Base-by-base conservation (phyloP, 2,797 vertebrate species). In the Saxicola maurus region DNA sequence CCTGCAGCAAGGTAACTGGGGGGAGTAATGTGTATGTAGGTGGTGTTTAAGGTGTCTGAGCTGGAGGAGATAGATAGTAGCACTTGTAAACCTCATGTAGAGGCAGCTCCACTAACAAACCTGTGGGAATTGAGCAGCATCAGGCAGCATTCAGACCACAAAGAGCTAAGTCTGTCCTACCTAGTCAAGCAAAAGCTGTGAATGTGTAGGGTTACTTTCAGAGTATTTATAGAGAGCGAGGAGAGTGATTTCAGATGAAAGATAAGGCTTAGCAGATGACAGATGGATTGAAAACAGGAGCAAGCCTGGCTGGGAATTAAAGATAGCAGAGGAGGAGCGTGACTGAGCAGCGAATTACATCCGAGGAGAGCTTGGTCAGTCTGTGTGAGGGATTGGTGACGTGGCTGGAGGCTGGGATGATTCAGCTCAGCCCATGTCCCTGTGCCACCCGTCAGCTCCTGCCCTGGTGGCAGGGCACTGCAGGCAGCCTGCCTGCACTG, bases 201-300 rank as follows among this genome's bases (percentile, higher is more conserved):
- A 64, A 55, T 0, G 0, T 45, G 24, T 48, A n/a, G 2, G 5
- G 57, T 90, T 87, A 37, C 43, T 80, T 87, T 17, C 75, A n/a
- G 17, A 27, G 31, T 77, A 74, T 92, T 92, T 94, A 91, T 74
- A 87, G 93, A 53, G 84, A 85, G 24, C 0, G 6, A 64, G 49
- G 33, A 82, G 31, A 66, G 67, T 8, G 37, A 33, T 69, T 85
- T 65, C 57, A 77, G 68, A 65, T 67, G 79, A 76, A 90, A 76
- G 87, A 69, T n/a, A 7, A 71, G 40, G 61, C 42, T 91, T 77
- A 88, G 65, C 65, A 82, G 89, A 51, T 90, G 88, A 73, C 83
- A 83, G 74, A 74, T 64, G 76, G 87, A 73, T 38, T 1, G 17
- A 77, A 80, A 91, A 13, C 57, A 80, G 84, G 46, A 89, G 72